Conservation (phyloP, 2,888 invertebrate genomes). For the Hemaris fuciformis region DNA sequence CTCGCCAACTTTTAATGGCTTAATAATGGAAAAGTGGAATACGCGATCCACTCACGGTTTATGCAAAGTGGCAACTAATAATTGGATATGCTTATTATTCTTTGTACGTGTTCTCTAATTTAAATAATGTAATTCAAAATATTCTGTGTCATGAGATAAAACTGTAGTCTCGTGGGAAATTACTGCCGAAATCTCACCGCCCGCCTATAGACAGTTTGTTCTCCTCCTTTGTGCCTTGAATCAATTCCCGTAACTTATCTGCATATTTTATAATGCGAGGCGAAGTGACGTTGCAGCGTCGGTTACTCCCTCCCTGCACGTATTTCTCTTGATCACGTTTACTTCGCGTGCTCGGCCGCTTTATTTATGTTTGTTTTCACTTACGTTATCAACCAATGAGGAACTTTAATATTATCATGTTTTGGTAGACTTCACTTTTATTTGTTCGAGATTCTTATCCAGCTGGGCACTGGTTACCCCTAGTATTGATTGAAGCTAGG, state of each 20-base stretch:
- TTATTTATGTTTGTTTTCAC: background rate
- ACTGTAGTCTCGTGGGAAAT: conserved; percentile 75
- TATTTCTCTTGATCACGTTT: background rate
- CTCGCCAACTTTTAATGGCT: conserved; percentile 36
- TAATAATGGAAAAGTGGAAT: conserved; percentile 23
- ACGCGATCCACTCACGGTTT: conserved; percentile 12
- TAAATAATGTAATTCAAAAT: conserved; percentile 37
- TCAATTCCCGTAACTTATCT: conserved; percentile 80
- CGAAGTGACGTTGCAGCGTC: conserved; percentile 64
- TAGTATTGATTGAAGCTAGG: too few species aligned
- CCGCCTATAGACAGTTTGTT: conserved; percentile 67
- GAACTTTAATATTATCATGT: too few species aligned
- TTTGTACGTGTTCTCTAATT: background rate
- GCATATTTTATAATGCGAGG: conserved; percentile 78
- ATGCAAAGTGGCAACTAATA: background rate
- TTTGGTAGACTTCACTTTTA: too few species aligned
- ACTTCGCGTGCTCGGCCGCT: too few species aligned
- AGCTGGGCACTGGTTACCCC: too few species aligned
- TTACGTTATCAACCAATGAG: background rate
- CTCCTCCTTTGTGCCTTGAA: conserved; percentile 75
- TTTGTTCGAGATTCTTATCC: too few species aligned
- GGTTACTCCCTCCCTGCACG: conserved; percentile 36
- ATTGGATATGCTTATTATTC: conserved; percentile 1
- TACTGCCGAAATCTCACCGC: conserved; percentile 75
- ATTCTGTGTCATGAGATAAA: conserved; percentile 58